Evolutionary conservation across 2,888 invertebrate species (phyloP), one percentile per base, ranked within the genome.

Genomic region (Xestia xanthographa): DNA sequence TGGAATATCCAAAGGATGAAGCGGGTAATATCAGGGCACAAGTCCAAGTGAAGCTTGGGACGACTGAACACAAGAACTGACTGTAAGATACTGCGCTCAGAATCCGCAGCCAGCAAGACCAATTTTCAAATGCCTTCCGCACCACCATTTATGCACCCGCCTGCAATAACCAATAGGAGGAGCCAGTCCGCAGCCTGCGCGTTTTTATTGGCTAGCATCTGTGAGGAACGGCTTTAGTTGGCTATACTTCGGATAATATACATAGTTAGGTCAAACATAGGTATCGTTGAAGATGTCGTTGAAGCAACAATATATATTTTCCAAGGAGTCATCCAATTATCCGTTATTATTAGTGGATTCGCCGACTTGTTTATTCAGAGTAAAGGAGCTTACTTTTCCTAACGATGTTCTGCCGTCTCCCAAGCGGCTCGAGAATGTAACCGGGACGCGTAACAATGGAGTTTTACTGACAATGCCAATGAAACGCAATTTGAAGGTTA

Each of bases 161-260:
- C 20, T 74, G 45, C 45, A 45, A n/a, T 38, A 3, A 29, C 77
- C 45, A 77, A 80, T 77, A n/a, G 9, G 62, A 73, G 38, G 43
- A 22, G 2, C 5, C 5, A 5, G 17, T 17, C 0, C 20, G 5
- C 9, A 6, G 8, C n/a, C n/a, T 14, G 9, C 34, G 12, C n/a
- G 38, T 29, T 38, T 29, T 70, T 14, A 62, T 53, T 72, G 50
- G 80, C 17, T 60, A 48, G 5, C 14, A 41, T 56, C 41, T 5
- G 14, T 29, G 22, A 43, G 22, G 22, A n/a, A 12, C 11, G 20
- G 5, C 2, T 43, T 45, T n/a, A 11, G 41, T 41, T 41, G 5
- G 20, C 38, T 38, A 41, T 38, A 20, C 38, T 67, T 17, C 29
- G 6, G 4, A 48, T 2, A 6, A 29, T 6, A 20, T 41, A 20